A percentile compares a stretch with the other conserved stretches of the same genome.
Evolutionary conservation across 35 echinoderm and acorn worm genomes (phyloP).

Genomic region (Apostichopus parvimensis): DNA sequence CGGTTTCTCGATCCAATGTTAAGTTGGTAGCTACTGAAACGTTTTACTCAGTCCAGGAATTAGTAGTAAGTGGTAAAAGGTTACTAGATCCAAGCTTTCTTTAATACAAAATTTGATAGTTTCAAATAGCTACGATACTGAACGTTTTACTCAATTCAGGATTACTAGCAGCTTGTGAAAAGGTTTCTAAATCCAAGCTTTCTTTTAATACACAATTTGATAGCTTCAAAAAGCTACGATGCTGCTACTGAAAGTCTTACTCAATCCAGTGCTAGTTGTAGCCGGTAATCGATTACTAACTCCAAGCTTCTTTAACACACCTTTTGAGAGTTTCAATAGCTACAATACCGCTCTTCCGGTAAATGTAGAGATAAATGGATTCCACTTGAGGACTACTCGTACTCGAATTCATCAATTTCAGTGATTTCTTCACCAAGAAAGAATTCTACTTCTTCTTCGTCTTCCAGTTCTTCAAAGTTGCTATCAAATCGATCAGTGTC

Average conservation of each 20-base stretch:
- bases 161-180: too few relatives aligned
- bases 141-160: too few relatives aligned
- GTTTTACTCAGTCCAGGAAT: not conserved
- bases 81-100: too few relatives aligned
- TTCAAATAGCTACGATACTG: too few relatives aligned
- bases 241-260: not conserved
- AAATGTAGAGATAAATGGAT: not conserved
- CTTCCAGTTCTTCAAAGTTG: slow-evolving; percentile 83
- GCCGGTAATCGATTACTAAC: too few relatives aligned
- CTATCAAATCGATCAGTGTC: slow-evolving; percentile 80
- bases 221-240: not conserved
- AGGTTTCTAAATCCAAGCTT: too few relatives aligned
- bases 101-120: too few relatives aligned
- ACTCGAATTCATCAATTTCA: slow-evolving; percentile 95
- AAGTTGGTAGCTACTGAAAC: not conserved
- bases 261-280: too few relatives aligned
- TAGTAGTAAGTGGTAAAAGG: too few relatives aligned
- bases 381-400: slow-evolving; percentile 69
- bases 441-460: slow-evolving; percentile 96
- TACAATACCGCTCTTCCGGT: not conserved
- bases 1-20: not conserved
- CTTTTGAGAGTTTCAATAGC: too few relatives aligned
- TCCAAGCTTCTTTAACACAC: too few relatives aligned
- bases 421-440: slow-evolving; percentile 95
- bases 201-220: too few relatives aligned